Base-by-base conservation (phyloP, 2,888 invertebrate species). In the Synergus umbraculus region DNA sequence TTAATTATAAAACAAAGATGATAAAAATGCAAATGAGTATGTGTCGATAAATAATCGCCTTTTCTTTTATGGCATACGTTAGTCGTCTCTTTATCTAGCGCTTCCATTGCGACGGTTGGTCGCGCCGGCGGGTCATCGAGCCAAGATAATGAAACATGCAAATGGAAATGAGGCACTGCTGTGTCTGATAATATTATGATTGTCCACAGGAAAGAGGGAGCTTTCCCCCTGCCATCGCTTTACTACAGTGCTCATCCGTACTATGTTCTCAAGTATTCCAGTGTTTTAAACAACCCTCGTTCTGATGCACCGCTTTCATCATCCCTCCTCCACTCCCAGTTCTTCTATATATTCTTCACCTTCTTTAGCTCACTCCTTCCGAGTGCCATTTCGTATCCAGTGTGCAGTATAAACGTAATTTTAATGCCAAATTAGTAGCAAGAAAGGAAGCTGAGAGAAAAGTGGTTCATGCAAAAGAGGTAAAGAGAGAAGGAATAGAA, bases 141-240 rank as follows among this genome's bases (percentile, higher is more conserved):
- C 66, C 86, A 84, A 85, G 86, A 89, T 89, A 88, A 89, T 89
- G 88, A 88, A 88, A 88, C 87, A 88, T 88, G 88, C 89, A 89
- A 89, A 89, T 88, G 89, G 86, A 88, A 89, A 88, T 86, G 88
- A 86, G 88, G 85, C 83, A 77, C 86, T 66, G 87, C 85, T 88
- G 84, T 86, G 88, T 88, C 86, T 87, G 86, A 90, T 89, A 90
- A 90, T 89, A 90, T 90, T 90, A 88, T 90, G 87, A 86, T 86
- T 89, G 85, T 84, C 86, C 85, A 83, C 84, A 81, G 83, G 80
- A 84, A 86, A 83, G 83, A 84, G 83, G 81, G 82, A 82, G 78
- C 80, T 66, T 18, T 66, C 10, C 18, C 66, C 43, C 66, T 18
- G 4, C 43, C 43, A 18, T 43, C 43, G 18, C 43, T 66, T 43